Base-by-base conservation (phyloP, 2,888 invertebrate genomes). In the Melinaea menophilus region DNA sequence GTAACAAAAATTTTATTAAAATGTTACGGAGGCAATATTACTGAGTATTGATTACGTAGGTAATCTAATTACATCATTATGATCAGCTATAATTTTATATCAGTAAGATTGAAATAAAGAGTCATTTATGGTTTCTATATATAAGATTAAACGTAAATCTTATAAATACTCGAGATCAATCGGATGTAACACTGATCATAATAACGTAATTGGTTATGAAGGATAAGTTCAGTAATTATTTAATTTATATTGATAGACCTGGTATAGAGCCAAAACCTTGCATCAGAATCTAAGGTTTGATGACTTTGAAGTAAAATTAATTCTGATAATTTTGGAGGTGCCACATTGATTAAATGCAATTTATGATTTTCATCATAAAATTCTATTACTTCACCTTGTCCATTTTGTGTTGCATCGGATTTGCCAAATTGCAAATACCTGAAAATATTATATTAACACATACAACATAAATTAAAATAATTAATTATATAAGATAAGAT, bases 251-350 rank as follows among this genome's bases (percentile, higher is more conserved):
- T 9, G 45, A 62, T 41, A 41, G 41, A 41, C 62, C 58, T 63
- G 5, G 59, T 63, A 37, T 63, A 59, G 2, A 63, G 62, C 58
- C 59, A 63, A 64, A 62, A 66, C 41, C 59, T 56, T 11, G 64
- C 47, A 33, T 47, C 51, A 7, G 31, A 45, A 4, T 31, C 12
- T 47, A 57, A 22, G 48, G 55, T 13, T 46, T 11, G 55, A 12
- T 47, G 55, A 13, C n/a, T 58, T 11, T 35, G 47, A 55, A 55
- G 55, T 46, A 58, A 47, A n/a, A 41, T 54, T 22, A 55, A n/a
- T 31, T 37, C 13, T 34, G 58, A 55, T 47, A 58, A 33, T 3
- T 55, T 48, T n/a, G 59, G 33, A 48, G 59, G 35, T 5, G 46
- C 48, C 35, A 66, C 46, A 13, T 64, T 55, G 45, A 66, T 64